A percentile compares a stretch with the other conserved stretches of the same genome.
Conservation (phyloP, 2,113 vertebrate genomes). For the Prolemur simus region DNA sequence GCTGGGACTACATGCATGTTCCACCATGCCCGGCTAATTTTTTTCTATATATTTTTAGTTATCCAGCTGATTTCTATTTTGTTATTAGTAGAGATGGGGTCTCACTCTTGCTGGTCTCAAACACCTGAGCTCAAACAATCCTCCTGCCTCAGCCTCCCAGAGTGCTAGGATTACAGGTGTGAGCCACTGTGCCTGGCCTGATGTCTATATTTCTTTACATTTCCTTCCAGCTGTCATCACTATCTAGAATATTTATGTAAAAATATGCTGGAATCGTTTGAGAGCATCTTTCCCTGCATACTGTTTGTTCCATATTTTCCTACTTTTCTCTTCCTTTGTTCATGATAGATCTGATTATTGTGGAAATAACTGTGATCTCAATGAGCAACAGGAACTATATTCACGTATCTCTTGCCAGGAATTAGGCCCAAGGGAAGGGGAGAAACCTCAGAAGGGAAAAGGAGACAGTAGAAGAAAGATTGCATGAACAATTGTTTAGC, state of each 20-base stretch:
- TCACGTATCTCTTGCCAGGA: background rate
- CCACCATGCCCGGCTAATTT: too few relatives aligned
- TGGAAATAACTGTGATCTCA: slow-evolving; percentile 11
- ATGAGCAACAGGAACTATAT: slow-evolving; percentile 12
- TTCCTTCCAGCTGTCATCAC: background rate
- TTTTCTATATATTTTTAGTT: too few relatives aligned
- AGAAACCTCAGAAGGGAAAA: background rate
- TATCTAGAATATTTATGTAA: background rate
- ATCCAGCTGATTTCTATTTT: too few relatives aligned
- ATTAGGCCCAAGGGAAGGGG: background rate
- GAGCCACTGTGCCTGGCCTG: background rate
- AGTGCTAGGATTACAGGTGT: too few relatives aligned
- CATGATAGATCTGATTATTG: background rate
- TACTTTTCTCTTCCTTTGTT: background rate
- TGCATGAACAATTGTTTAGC: background rate
- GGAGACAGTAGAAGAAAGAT: background rate
- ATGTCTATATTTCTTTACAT: background rate
- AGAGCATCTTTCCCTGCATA: background rate
- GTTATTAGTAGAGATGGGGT: too few relatives aligned
- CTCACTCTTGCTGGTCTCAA: too few relatives aligned
- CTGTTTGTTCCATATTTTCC: background rate
- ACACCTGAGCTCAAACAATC: too few relatives aligned
- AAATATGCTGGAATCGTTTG: background rate
- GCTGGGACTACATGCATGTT: too few relatives aligned
- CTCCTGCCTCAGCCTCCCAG: too few relatives aligned